Percentiles rank a stretch among this genome's conserved stretches.
These are phyloP conservation scores for Sinocyclocheilus grahami DNA, from an alignment of 2,113 vertebrate genomes.

Conservation along the genomic window DNA sequence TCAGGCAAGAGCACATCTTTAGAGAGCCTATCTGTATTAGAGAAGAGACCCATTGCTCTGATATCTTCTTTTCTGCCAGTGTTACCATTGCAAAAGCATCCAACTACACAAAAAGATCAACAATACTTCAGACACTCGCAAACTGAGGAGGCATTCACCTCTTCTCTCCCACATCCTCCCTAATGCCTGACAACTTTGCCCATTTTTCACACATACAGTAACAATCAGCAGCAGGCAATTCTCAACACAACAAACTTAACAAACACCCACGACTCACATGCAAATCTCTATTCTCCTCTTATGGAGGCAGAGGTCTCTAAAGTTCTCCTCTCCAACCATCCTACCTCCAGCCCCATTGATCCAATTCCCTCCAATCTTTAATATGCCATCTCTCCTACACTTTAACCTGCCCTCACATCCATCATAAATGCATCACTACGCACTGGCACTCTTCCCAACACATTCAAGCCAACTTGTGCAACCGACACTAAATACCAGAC, in stretches of 20 bases:
- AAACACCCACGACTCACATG: conserved; percentile 2
- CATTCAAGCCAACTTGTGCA: neutral
- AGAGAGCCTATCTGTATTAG: neutral
- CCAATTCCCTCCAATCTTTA: neutral
- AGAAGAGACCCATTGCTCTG: neutral
- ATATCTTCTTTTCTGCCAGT: neutral
- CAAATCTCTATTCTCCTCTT: neutral
- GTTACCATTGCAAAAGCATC: neutral
- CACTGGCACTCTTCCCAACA: neutral
- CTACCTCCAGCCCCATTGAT: neutral
- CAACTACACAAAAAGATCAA: neutral
- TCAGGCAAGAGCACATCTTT: neutral
- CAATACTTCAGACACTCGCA: neutral
- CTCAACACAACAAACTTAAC: neutral
- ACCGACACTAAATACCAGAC: neutral
- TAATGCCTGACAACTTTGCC: neutral
- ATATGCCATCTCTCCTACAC: neutral
- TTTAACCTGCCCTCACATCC: neutral
- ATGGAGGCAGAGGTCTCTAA: conserved; percentile 18
- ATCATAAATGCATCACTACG: neutral
- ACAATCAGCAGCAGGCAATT: neutral
- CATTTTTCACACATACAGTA: neutral
- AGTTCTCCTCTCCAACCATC: neutral
- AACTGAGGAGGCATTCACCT: neutral
- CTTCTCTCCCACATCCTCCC: neutral